Evolutionary conservation across 2,113 vertebrate genomes (phyloP).

Genomic region (Hemiscyllium ocellatum): DNA sequence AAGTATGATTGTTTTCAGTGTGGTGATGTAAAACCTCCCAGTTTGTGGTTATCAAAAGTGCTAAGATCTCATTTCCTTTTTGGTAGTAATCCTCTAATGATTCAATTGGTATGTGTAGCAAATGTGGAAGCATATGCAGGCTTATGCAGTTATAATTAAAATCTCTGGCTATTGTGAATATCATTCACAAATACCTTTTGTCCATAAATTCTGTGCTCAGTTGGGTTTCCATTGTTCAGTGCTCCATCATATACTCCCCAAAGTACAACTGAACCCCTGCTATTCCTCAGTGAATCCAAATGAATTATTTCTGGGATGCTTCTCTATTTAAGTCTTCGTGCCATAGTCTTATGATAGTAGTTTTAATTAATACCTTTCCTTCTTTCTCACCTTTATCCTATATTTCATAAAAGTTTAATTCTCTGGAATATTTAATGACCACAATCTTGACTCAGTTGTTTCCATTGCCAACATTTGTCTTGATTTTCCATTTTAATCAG

Average conservation of each 20-base stretch:
- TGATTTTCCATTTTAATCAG: not conserved
- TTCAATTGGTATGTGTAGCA: not conserved
- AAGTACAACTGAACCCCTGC: not conserved
- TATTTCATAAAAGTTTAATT: not conserved
- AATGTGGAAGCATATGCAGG: not conserved
- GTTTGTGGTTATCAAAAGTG: not conserved
- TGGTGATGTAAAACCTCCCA: not conserved
- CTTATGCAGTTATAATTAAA: not conserved
- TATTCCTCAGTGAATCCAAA: not conserved
- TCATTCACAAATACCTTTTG: not conserved
- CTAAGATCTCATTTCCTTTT: not conserved
- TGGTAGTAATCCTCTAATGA: not conserved
- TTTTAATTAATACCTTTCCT: not conserved
- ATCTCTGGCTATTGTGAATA: not conserved
- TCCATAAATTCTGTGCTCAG: not conserved
- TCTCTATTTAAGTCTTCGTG: not conserved
- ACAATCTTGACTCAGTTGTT: conserved; percentile 3
- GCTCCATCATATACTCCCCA: not conserved
- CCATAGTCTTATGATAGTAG: not conserved
- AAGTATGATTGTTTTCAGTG: not conserved
- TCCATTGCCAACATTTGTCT: not conserved
- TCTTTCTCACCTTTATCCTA: not conserved
- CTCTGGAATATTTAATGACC: not conserved
- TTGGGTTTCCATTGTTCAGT: not conserved
- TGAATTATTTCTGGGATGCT: not conserved